Evolutionary conservation across 2,888 invertebrate species (phyloP).

Genomic region (Drosophila prostipennis): DNA sequence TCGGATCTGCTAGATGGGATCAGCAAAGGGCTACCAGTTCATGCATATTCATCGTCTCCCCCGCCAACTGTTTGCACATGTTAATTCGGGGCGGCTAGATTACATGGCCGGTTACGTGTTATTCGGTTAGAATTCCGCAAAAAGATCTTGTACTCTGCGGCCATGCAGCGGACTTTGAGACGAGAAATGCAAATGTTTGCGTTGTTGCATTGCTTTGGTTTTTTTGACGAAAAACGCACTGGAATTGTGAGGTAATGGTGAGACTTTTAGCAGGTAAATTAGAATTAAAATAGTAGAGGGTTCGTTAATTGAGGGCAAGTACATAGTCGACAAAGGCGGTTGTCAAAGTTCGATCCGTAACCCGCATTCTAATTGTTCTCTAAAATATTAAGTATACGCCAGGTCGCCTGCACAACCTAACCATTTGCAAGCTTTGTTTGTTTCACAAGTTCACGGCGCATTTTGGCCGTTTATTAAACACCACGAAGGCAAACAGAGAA

Average conservation of each 20-base stretch:
- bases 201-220: constrained; percentile 15
- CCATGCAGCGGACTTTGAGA: constrained; percentile 37
- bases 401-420: constrained; percentile 14
- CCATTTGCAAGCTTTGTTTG: constrained; percentile 26
- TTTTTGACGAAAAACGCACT: constrained; percentile 15
- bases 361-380: constrained; percentile 10
- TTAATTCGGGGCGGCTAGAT: constrained; percentile 14
- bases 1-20: constrained; percentile 39
- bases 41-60: constrained; percentile 40
- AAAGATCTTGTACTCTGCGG: constrained; percentile 31
- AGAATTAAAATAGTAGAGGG: constrained; percentile 26
- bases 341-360: constrained; percentile 19
- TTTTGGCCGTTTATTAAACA: constrained; percentile 43
- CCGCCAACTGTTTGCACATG: constrained; percentile 43
- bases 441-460: constrained; percentile 44
- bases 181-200: constrained; percentile 30
- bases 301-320: constrained; percentile 11
- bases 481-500: constrained; percentile 33
- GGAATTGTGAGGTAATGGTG: constrained; percentile 17
- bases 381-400: constrained; percentile 31
- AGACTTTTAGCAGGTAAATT: constrained; percentile 46
- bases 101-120: constrained; percentile 28
- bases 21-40: constrained; percentile 29
- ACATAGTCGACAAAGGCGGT: neutral
- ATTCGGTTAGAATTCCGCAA: constrained; percentile 39